Base-by-base conservation (phyloP, 1,140 invertebrate genomes). In the Batillaria attramentaria region DNA sequence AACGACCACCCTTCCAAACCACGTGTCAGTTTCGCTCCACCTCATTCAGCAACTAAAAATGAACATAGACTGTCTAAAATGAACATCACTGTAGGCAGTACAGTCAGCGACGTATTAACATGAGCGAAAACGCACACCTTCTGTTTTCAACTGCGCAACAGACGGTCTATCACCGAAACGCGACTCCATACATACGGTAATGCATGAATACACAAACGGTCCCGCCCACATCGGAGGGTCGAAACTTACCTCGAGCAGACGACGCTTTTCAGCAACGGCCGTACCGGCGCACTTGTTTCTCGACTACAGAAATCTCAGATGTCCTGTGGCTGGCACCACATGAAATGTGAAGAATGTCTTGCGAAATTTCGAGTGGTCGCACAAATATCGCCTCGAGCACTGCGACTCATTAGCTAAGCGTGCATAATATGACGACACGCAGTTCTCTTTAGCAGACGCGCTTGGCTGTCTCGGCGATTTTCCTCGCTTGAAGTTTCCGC, bases 401-500 rank as follows among this genome's bases (percentile, higher is more conserved):
- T 60, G 57, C 57, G 8, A 60, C 57, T 60, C 57, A 60, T 60
- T 60, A 60, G 57, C 57, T 60, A 60, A 60, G 57, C 57, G 57
- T 60, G 57, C 57, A 60, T 60, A 60, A 70, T 70, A 33, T 3
- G 68, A 70, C 68, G 68, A 2, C 68, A 70, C 68, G 68, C n/a
- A 70, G 13, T 42, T 42, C 39, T 42, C 37, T n/a, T 39, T 3
- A 2, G 68, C 37, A n/a, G 37, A 28, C 57, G 37, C 65, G 37
- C 68, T 70, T 39, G 37, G 20, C 37, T 70, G 37, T 10, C 35
- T 10, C n/a, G 39, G 41, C 24, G 37, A 24, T 42, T 39, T 70
- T 41, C 68, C 18, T 33, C 39, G 68, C 68, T 70, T 70, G 68
- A 70, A 70, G 68, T 70, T 70, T 70, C 68, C 68, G 68, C 68